Conservation (phyloP, 2,113 vertebrate species). For the Gymnorhina tibicen region DNA sequence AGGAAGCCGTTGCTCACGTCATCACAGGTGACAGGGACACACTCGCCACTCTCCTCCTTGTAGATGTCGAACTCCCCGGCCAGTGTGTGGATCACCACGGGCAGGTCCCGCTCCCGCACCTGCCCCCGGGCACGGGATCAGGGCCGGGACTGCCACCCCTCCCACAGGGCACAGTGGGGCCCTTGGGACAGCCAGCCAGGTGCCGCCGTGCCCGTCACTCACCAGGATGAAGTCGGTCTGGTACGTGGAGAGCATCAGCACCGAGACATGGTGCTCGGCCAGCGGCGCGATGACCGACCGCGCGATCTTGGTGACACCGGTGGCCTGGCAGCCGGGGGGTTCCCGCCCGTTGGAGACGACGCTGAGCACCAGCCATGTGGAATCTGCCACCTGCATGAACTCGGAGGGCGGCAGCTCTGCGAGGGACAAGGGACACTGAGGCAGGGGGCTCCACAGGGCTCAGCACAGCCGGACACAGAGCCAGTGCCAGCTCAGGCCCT, state of each 20-base stretch:
- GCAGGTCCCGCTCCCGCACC: slow-evolving; percentile 92
- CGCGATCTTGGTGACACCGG: slow-evolving; percentile 95
- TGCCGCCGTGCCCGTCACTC: fast-evolving
- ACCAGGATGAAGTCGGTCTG: slow-evolving; percentile 94
- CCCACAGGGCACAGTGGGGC: fast-evolving
- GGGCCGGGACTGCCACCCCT: fast-evolving
- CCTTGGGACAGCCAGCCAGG: neutral
- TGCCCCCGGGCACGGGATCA: neutral
- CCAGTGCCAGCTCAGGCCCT: fast-evolving
- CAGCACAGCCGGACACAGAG: fast-evolving
- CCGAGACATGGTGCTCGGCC: slow-evolving; percentile 93
- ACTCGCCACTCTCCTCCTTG: slow-evolving; percentile 86
- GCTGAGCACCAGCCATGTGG: slow-evolving; percentile 92
- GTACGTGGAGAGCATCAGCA: slow-evolving; percentile 96
- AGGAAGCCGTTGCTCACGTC: slow-evolving; percentile 81
- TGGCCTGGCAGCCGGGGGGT: slow-evolving; percentile 81
- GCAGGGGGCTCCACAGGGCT: neutral
- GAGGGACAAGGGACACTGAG: neutral
- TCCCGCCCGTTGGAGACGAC: slow-evolving; percentile 87
- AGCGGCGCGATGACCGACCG: slow-evolving; percentile 91
- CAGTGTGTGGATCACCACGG: slow-evolving; percentile 87
- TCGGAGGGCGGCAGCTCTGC: slow-evolving; percentile 89
- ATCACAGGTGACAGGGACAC: slow-evolving; percentile 73
- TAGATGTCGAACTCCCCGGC: slow-evolving; percentile 91
- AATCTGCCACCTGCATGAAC: slow-evolving; percentile 88